Conservation (phyloP, 2,888 invertebrate genomes). For the Orthosia gothica region DNA sequence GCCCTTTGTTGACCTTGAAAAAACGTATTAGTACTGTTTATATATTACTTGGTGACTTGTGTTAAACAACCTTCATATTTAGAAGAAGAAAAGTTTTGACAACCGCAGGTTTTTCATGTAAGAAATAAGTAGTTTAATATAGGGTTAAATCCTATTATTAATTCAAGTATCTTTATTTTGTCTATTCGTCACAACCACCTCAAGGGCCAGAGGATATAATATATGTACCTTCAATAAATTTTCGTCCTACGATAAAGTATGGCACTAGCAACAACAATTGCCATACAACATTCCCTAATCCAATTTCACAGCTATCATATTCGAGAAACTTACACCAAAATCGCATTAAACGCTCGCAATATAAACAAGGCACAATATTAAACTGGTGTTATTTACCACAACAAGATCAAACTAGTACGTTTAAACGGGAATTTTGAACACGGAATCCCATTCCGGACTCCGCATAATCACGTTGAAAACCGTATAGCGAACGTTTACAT, state of each 20-base stretch:
- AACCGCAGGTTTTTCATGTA: too few relatives aligned
- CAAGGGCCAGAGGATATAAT: too few relatives aligned
- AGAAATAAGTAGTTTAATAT: too few relatives aligned
- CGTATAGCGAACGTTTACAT: constrained; percentile 61
- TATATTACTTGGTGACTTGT: too few relatives aligned
- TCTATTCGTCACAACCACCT: too few relatives aligned
- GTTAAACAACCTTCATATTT: too few relatives aligned
- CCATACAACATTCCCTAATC: constrained; percentile 16
- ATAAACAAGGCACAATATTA: constrained; percentile 54
- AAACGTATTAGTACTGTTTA: too few relatives aligned
- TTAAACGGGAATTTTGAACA: constrained; percentile 57
- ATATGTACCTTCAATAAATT: neutral
- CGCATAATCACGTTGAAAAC: constrained; percentile 59
- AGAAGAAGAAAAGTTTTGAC: too few relatives aligned
- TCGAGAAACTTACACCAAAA: constrained; percentile 48
- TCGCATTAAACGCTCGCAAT: constrained; percentile 35
- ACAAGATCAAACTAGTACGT: constrained; percentile 53
- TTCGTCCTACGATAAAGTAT: neutral
- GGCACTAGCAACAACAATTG: constrained; percentile 16
- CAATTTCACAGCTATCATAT: constrained; percentile 46
- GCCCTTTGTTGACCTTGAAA: too few relatives aligned
- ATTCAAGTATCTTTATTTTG: too few relatives aligned
- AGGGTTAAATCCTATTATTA: too few relatives aligned
- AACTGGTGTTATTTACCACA: constrained; percentile 63
- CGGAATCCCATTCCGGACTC: constrained; percentile 56